Conservation (phyloP, 2,113 vertebrate genomes). For the Oncorhynchus clarkii region DNA sequence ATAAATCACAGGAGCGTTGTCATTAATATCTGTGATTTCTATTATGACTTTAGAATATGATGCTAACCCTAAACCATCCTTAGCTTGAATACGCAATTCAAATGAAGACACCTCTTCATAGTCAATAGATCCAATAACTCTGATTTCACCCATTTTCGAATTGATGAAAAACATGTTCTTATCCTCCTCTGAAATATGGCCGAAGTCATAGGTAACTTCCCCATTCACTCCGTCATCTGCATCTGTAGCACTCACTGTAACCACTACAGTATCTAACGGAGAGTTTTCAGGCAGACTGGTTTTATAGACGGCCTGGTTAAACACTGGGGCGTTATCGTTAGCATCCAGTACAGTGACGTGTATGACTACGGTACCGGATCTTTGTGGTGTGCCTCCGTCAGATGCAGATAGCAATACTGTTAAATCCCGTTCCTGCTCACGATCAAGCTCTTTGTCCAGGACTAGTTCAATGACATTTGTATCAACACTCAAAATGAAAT, state of each 20-base stretch:
- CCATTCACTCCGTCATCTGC: too few species aligned
- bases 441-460: constrained; percentile 16
- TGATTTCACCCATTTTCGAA: neutral
- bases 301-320: too few species aligned
- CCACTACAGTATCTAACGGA: too few species aligned
- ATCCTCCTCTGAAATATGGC: neutral
- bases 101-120: neutral
- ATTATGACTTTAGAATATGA: too few species aligned
- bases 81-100: neutral
- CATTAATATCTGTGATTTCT: too few species aligned
- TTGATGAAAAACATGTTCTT: neutral
- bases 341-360: too few species aligned
- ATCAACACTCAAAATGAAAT: constrained; percentile 14
- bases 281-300: too few species aligned
- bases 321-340: too few species aligned
- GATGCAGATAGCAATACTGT: constrained; percentile 22
- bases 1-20: too few species aligned
- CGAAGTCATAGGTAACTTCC: neutral
- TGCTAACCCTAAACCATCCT: neutral
- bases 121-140: neutral
- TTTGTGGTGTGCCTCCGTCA: constrained; percentile 32
- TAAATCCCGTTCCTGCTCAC: constrained; percentile 19
- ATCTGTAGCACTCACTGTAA: too few species aligned
- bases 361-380: constrained; percentile 23
- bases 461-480: constrained; percentile 27